Evolutionary conservation across 35 echinoderm and acorn worm species (phyloP).

Genomic region (Patiria miniata): DNA sequence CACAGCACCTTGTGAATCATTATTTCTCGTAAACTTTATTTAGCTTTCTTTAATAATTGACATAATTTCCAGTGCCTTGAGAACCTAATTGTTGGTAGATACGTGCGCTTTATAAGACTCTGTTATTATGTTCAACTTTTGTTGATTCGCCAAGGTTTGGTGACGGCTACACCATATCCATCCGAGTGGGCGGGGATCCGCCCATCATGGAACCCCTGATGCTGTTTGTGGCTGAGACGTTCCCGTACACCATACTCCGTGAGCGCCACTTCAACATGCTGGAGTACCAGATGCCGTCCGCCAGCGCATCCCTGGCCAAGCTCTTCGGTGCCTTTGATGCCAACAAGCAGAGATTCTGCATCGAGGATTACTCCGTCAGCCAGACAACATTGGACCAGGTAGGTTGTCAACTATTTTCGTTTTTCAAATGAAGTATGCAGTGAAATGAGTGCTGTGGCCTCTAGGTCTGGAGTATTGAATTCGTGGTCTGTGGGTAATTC

Average conservation of each 20-base stretch:
- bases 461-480: no score
- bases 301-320: conserved; percentile 62
- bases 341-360: conserved; percentile 54
- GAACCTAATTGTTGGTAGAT: no score
- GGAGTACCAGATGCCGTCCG: conserved; percentile 76
- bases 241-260: conserved; percentile 49
- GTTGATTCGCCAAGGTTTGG: conserved; percentile 81
- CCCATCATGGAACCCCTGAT: conserved; percentile 45
- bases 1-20: no score
- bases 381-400: conserved; percentile 98
- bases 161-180: conserved; percentile 87
- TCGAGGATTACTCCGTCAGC: conserved; percentile 94
- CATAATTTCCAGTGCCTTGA: no score
- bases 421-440: no score
- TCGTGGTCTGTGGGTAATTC: no score
- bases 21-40: no score
- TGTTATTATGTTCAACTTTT: no score
- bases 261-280: conserved; percentile 96
- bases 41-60: no score
- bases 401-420: neutral
- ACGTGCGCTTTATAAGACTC: no score
- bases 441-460: no score
- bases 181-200: conserved; percentile 62
- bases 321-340: conserved; percentile 74
- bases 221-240: conserved; percentile 69